Percentiles rank a stretch among this genome's conserved stretches.
Evolutionary conservation across 2,888 invertebrate species (phyloP).

Genomic region (Xestia sexstrigata): DNA sequence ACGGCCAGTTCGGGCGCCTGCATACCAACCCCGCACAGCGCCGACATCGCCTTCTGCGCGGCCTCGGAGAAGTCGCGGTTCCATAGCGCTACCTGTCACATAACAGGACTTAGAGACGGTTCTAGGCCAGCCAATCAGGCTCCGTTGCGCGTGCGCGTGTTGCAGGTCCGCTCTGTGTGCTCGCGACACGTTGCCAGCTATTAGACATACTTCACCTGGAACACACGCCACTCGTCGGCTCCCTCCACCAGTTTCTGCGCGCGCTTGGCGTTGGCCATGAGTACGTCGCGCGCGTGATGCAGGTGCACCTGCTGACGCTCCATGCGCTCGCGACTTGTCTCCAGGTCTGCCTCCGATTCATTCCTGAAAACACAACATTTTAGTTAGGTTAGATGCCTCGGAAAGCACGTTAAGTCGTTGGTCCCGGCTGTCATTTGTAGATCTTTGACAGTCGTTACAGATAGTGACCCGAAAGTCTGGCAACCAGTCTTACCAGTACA

Average conservation of each 20-base stretch:
- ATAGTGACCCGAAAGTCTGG: too few relatives aligned
- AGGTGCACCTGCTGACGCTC: slow-evolving; percentile 79
- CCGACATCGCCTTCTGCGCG: slow-evolving; percentile 75
- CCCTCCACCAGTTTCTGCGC: slow-evolving; percentile 83
- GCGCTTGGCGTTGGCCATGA: slow-evolving; percentile 76
- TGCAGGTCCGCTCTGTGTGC: background rate
- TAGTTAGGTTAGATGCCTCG: background rate
- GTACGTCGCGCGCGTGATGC: slow-evolving; percentile 81
- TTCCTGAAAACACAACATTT: slow-evolving; percentile 66
- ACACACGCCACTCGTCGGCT: slow-evolving; percentile 82
- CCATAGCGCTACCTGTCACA: slow-evolving; percentile 79
- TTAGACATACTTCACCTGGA: slow-evolving; percentile 76
- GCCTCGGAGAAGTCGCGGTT: slow-evolving; percentile 83
- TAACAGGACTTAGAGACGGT: background rate
- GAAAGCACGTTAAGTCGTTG: too few relatives aligned
- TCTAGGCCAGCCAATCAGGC: background rate
- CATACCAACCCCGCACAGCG: slow-evolving; percentile 71
- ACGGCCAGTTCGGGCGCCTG: slow-evolving; percentile 55
- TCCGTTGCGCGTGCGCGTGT: too few relatives aligned
- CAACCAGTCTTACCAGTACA: too few relatives aligned
- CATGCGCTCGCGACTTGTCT: slow-evolving; percentile 78
- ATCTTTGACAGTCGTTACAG: too few relatives aligned
- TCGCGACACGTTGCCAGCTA: background rate
- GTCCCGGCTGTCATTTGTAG: too few relatives aligned
- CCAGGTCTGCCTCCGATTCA: slow-evolving; percentile 81